Base-by-base conservation (phyloP, 2,888 invertebrate species). In the Plagiodera versicolora region DNA sequence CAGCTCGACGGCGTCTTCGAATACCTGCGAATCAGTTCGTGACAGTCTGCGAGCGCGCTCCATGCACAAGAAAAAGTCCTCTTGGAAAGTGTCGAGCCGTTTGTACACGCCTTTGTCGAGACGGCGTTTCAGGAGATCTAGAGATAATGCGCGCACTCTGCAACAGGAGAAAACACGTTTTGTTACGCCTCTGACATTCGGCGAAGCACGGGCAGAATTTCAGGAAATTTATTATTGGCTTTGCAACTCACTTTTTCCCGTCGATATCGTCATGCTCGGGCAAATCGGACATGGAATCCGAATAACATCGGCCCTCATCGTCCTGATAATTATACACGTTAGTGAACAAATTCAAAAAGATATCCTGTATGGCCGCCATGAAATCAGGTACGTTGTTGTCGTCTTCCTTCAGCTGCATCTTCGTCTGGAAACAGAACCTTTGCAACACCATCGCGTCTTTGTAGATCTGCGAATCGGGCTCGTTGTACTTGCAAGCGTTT, bases 401-500 rank as follows among this genome's bases (percentile, higher is more conserved):
- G 61, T 90, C 90, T 24, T 68, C 88, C 80, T 90, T 89, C 56
- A 98, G 80, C 77, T 94, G 89, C 70, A 94, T 86, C 75, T 97
- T 97, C 62, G 95, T 94, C 83, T 98, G 93, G 66, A 98, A 82
- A 60, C 95, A 93, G 52, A 98, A 86, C 66, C 95, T 85, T 81
- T 98, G 98, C 72, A 99, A 80, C 19, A 94, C 90, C 69, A 98
- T 82, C 0, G 98, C 96, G 80, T 98, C 98, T 82, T 97, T 97
- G 78, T 97, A 98, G 67, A 98, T 95, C 80, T 95, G 94, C 0
- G 97, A 97, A 76, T 97, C 97, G 0, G 98, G 97, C 76, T 98
- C 98, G 78, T 98, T 98, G 76, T 95, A 98, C 77, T 94, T 95
- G 83, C 95, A 97, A 0, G 98, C 97, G 78, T 98, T 98, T 73